Base-by-base conservation (phyloP, 2,113 vertebrate genomes). In the Etheostoma spectabile region DNA sequence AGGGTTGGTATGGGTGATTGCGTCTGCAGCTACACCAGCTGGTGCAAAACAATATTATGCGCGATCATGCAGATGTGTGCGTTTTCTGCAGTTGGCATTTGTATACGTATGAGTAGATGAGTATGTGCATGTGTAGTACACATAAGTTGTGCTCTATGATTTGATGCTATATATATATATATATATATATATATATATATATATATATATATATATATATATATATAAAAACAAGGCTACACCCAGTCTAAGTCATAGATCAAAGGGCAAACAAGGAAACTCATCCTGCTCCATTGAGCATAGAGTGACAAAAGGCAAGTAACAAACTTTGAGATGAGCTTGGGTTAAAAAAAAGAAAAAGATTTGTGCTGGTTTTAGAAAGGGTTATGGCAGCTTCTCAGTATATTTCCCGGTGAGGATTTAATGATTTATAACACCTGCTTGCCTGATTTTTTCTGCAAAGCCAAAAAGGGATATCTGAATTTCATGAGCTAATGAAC, bases 401-500 rank as follows among this genome's bases (percentile, higher is more conserved):
- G 27, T 60, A 53, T 65, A 38, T 13, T 66, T 79, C 61, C 76
- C 73, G 59, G 33, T 22, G 68, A 82, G 77, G 61, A 80, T 83
- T 83, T 57, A 68, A 49, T 49, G 78, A 91, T 89, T 93, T 77
- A 82, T 78, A 69, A 71, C 18, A 8, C 79, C 6, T 33, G 67
- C 14, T 64, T 57, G 74, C 16, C 53, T 86, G 52, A 56, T 82
- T 86, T 88, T 88, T 86, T 75, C 56, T 67, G 46, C 38, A 76
- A 59, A 71, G 64, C 67, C 59, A 79, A 38, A 63, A 71, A 74
- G 67, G 42, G 49, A 89, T 64, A 85, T 76, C 73, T 78, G 75
- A 82, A 90, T 89, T 93, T 83, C 87, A 93, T 90, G 87, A 92
- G 86, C 82, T 90, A 77, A 88, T 80, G 89, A 92, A 87, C 70